phyloP scores from a whole-genome alignment of 2,797 vertebrate species.

The Tokudaia muenninki region DNA sequence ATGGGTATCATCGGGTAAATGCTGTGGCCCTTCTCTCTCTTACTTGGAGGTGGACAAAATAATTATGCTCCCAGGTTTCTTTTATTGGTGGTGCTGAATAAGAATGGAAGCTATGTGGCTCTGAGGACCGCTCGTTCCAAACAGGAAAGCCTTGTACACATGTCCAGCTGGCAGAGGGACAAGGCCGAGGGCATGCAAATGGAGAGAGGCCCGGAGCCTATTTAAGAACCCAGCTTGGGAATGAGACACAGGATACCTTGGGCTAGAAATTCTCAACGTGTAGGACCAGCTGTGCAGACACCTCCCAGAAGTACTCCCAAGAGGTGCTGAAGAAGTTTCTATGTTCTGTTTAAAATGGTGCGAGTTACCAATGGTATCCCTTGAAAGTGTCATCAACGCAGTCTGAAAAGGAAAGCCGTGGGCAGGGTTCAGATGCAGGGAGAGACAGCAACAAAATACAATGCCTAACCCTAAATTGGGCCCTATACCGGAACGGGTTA shows the following conservation, averaged over 20 bases:
- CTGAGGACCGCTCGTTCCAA: conserved; percentile 24
- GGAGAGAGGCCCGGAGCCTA: background rate
- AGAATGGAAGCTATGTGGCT: background rate
- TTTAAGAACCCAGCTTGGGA: background rate
- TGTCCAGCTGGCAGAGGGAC: conserved; percentile 12
- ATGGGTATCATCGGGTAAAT: rapidly evolving
- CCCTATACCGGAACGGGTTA: rapidly evolving
- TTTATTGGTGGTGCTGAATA: background rate
- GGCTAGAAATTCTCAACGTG: background rate
- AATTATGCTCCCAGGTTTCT: background rate
- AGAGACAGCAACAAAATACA: background rate
- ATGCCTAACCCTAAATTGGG: rapidly evolving
- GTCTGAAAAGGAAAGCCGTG: background rate
- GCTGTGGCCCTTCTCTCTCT: background rate
- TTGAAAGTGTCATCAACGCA: rapidly evolving
- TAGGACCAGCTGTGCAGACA: rapidly evolving
- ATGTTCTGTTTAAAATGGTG: background rate
- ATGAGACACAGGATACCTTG: rapidly evolving
- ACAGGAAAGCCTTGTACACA: background rate
- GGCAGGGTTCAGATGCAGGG: background rate
- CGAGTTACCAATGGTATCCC: too few relatives aligned
- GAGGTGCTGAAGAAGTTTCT: background rate
- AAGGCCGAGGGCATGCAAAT: background rate
- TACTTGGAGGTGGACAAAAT: background rate
- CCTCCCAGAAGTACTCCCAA: rapidly evolving